Percentiles rank a stretch among this genome's conserved stretches.
Evolutionary conservation across 23 tunicate species (phyloP).

Genomic region (Styela clava): DNA sequence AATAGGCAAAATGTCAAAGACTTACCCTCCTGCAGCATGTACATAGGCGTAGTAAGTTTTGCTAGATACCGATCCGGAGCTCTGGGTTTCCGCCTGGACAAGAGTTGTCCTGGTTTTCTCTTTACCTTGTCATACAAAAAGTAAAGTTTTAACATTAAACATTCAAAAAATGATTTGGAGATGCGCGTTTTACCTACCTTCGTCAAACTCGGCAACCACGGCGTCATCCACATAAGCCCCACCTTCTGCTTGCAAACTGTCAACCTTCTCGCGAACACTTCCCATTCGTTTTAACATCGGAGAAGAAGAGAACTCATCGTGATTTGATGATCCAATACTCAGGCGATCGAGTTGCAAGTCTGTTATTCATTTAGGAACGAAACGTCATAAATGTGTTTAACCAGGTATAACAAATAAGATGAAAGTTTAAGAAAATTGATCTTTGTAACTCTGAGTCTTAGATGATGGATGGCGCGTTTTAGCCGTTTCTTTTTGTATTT

Average conservation of each 20-base stretch:
- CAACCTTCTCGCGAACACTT: slow-evolving; percentile 36
- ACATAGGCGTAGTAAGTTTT: slow-evolving; percentile 63
- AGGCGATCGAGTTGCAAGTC: slow-evolving; percentile 29
- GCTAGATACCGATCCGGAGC: slow-evolving; percentile 35
- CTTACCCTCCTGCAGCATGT: slow-evolving; percentile 87
- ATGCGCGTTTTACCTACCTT: background rate
- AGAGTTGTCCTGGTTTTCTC: slow-evolving; percentile 28
- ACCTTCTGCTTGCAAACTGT: slow-evolving; percentile 54
- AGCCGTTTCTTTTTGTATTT: no score
- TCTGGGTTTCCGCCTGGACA: slow-evolving; percentile 37
- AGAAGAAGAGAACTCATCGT: slow-evolving; percentile 23
- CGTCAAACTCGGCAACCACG: slow-evolving; percentile 12
- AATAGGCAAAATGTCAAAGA: no score
- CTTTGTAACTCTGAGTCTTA: no score
- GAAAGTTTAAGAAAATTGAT: no score
- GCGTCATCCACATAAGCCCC: slow-evolving; percentile 28
- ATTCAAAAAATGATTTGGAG: background rate
- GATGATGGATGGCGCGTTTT: no score
- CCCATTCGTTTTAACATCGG: slow-evolving; percentile 31
- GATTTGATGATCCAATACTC: slow-evolving; percentile 7
- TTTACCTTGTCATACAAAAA: background rate
- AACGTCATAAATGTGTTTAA: no score
- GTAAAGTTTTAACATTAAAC: background rate
- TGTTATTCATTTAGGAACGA: background rate
- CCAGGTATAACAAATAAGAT: no score